phyloP scores from a whole-genome alignment of 2,113 vertebrate genomes.

The Dasyurus viverrinus region DNA sequence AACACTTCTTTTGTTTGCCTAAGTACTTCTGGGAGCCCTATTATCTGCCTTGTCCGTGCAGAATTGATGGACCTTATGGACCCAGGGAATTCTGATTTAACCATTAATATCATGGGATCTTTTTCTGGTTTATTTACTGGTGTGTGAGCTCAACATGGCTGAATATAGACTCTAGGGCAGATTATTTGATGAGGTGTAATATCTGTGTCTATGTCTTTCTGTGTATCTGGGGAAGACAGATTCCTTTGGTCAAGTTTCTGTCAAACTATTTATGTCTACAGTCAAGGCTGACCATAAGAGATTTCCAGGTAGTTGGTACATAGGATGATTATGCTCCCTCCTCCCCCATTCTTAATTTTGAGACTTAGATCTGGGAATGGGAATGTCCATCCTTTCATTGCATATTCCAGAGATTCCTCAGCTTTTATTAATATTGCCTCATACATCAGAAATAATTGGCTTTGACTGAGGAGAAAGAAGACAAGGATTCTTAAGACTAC shows the following conservation, averaged over 20 bases:
- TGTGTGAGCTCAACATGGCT: neutral
- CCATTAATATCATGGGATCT: neutral
- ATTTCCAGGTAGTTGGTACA: neutral
- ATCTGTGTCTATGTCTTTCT: neutral
- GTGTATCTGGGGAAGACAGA: neutral
- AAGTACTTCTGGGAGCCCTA: neutral
- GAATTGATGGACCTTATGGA: neutral
- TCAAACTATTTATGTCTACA: neutral
- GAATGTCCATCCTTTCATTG: neutral
- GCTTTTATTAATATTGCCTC: neutral
- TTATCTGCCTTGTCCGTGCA: neutral
- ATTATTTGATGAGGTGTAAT: neutral
- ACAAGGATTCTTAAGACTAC: neutral
- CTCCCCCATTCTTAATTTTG: neutral
- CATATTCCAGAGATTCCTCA: neutral
- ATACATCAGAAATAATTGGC: neutral
- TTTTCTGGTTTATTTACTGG: neutral
- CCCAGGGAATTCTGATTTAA: neutral
- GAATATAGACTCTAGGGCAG: neutral
- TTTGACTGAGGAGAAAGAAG: neutral
- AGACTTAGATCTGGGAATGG: neutral
- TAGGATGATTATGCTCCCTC: neutral
- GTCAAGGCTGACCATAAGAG: neutral
- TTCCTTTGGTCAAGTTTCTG: neutral
- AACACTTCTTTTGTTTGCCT: neutral